Percentiles rank a stretch among this genome's conserved stretches.
phyloP scores from a whole-genome alignment of 2,888 invertebrate genomes.

The Drosophila fungiperda region DNA sequence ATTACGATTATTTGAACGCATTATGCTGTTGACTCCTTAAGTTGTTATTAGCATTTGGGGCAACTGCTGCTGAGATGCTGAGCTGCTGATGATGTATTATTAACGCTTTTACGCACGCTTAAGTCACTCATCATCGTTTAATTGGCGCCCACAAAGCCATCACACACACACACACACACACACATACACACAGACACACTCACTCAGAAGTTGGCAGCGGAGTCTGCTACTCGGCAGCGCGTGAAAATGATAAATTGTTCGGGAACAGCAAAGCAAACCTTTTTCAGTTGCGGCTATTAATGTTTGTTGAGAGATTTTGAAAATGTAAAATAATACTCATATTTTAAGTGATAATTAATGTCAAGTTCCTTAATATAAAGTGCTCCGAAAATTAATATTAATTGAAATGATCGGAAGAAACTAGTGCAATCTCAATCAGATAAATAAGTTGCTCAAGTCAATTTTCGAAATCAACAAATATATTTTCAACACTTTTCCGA shows the following conservation, averaged over 20 bases:
- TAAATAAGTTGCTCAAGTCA: background rate
- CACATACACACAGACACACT: background rate
- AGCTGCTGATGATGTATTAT: constrained; percentile 4
- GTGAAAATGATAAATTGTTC: constrained; percentile 9
- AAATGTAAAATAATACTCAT: background rate
- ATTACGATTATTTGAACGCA: background rate
- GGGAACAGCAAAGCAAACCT: background rate
- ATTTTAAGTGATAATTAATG: background rate
- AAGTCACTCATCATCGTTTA: constrained; percentile 14
- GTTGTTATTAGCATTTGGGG: constrained; percentile 8
- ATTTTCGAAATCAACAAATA: background rate
- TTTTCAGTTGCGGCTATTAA: background rate
- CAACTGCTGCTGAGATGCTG: background rate
- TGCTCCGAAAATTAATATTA: background rate
- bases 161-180: background rate
- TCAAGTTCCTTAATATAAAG: background rate
- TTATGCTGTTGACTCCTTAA: background rate
- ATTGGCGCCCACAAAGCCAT: constrained; percentile 4
- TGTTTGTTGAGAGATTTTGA: background rate
- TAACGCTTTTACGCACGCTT: constrained; percentile 8
- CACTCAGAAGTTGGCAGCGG: background rate
- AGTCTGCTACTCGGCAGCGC: background rate
- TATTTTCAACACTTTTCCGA: background rate
- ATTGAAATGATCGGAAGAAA: background rate
- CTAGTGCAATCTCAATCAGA: background rate